phyloP scores from a whole-genome alignment of 1,140 invertebrate species.

The Cyphomyrmex costatus region DNA sequence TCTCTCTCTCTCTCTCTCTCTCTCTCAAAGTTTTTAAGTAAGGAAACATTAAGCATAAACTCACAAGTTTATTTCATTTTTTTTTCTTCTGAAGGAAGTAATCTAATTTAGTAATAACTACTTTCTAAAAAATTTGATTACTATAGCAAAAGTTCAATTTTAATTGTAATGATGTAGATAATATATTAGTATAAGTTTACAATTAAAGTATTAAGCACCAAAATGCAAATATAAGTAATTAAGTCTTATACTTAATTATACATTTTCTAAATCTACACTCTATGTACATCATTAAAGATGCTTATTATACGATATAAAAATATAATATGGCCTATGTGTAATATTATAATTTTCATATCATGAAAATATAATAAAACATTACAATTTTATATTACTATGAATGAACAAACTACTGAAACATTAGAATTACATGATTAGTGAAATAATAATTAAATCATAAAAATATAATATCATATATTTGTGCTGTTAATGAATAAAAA shows the following conservation, averaged over 20 bases:
- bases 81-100: background rate
- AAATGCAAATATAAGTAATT: background rate
- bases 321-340: background rate
- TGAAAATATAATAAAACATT: background rate
- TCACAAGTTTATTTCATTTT: background rate
- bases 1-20: no score
- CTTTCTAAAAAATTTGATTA: background rate
- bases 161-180: background rate
- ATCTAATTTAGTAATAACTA: background rate
- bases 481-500: background rate
- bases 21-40: background rate
- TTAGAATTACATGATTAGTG: slow-evolving; percentile 11
- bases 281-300: background rate
- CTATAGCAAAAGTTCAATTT: slow-evolving; percentile 28
- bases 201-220: slow-evolving; percentile 6
- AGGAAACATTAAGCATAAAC: background rate
- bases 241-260: background rate
- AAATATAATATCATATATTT: background rate
- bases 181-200: background rate
- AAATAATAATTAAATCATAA: slow-evolving; percentile 7
- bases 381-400: background rate
- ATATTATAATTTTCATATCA: background rate
- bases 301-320: background rate
- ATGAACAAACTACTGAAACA: background rate
- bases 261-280: slow-evolving; percentile 17